Percentiles rank a stretch among this genome's conserved stretches.
Evolutionary conservation across 2,797 vertebrate genomes (phyloP).

Genomic region (Anguilla megastoma): DNA sequence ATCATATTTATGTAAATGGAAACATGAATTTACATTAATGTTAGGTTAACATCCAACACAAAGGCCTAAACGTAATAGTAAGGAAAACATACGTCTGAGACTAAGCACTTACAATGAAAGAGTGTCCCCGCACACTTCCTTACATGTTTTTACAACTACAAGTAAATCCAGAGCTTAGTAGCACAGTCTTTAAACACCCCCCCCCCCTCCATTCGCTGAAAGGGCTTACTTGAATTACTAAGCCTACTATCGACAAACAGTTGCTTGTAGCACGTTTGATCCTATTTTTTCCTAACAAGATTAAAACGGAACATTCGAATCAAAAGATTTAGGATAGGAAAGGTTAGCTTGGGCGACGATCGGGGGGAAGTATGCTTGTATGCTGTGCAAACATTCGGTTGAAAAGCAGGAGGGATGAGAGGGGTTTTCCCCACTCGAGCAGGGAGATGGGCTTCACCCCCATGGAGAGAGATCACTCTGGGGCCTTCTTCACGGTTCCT

Average conservation of each 20-base stretch:
- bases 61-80: not conserved
- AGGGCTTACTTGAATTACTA: slow-evolving; percentile 55
- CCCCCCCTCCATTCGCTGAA: slow-evolving; percentile 45
- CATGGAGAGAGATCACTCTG: slow-evolving; percentile 27
- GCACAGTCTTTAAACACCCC: slow-evolving; percentile 45
- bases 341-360: slow-evolving; percentile 12
- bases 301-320: slow-evolving; percentile 29
- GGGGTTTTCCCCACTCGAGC: slow-evolving; percentile 39
- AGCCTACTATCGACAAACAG: slow-evolving; percentile 53
- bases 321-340: slow-evolving; percentile 19
- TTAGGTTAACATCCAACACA: not conserved
- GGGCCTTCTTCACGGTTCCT: slow-evolving; percentile 31
- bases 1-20: not conserved
- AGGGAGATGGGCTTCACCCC: slow-evolving; percentile 37
- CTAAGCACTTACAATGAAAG: not conserved
- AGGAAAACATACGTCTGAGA: not conserved
- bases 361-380: slow-evolving; percentile 32
- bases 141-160: slow-evolving; percentile 43
- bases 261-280: slow-evolving; percentile 53
- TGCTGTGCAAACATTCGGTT: slow-evolving; percentile 41
- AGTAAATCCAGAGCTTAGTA: slow-evolving; percentile 49
- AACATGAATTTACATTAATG: not conserved
- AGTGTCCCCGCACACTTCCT: slow-evolving; percentile 36
- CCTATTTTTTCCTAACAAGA: slow-evolving; percentile 40
- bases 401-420: slow-evolving; percentile 34